phyloP scores from a whole-genome alignment of 1,140 invertebrate genomes.

The Protaetia brevitarsis region DNA sequence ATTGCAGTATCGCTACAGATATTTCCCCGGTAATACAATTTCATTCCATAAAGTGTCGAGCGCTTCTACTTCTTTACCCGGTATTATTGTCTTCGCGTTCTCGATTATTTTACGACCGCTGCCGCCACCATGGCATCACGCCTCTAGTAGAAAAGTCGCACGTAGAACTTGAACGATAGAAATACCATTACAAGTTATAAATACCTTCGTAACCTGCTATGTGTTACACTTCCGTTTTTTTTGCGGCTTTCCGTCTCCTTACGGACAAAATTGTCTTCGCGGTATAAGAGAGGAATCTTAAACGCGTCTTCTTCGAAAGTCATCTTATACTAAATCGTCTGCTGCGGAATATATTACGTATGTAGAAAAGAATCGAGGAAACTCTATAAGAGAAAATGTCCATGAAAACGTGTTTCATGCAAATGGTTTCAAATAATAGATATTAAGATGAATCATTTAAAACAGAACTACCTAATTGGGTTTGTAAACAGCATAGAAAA shows the following conservation, averaged over 20 bases:
- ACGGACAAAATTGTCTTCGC: conserved; percentile 7
- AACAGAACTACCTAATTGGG: too few species aligned
- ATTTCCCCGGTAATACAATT: neutral
- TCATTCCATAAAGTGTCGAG: neutral
- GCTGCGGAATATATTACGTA: too few species aligned
- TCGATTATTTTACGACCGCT: neutral
- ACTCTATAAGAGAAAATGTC: too few species aligned
- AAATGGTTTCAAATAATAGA: too few species aligned
- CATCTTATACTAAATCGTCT: too few species aligned
- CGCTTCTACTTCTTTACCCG: neutral
- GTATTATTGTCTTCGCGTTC: conserved; percentile 8
- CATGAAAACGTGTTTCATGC: too few species aligned
- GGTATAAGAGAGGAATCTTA: neutral
- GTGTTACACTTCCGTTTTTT: conserved; percentile 14
- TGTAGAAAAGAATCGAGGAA: too few species aligned
- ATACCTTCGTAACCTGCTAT: conserved; percentile 9
- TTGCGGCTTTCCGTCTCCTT: neutral
- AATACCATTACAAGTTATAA: conserved; percentile 15
- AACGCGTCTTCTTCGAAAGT: neutral
- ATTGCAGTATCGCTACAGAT: too few species aligned
- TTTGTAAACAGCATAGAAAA: too few species aligned
- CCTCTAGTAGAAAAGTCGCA: neutral
- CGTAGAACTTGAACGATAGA: neutral
- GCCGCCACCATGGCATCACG: conserved; percentile 6
- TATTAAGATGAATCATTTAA: too few species aligned